Base-by-base conservation (phyloP, 2,888 invertebrate species). In the Netelia virgata region DNA sequence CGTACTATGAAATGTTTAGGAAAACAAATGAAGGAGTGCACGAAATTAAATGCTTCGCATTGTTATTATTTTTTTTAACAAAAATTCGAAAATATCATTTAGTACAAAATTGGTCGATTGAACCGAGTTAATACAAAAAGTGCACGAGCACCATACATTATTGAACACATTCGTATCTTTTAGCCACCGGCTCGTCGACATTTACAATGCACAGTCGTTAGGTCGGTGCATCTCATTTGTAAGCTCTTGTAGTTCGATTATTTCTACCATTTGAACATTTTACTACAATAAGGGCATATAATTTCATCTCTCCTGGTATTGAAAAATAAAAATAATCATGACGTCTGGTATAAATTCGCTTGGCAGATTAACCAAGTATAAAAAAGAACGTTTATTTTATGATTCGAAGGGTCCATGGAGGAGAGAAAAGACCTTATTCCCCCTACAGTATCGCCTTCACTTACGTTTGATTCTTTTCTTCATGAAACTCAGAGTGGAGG, bases 31-130 rank as follows among this genome's bases (percentile, higher is more conserved):
- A 9, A 1, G 16, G 18, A 16, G 23, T 61, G 10, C 18, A 23
- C 11, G 14, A 20, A 3, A 14, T 61, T 23, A 23, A 5, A 11
- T 28, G 23, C 61, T 70, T 70, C 10, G 36, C n/a, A 70, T 57
- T 55, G 16, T 47, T 66, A 43, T 47, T 66, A 20, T 66, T 66
- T 47, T 66, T 18, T 47, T 47, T 53, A 73, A 61, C 23, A 61
- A 55, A 73, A 73, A 43, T 47, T 6, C 9, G 18, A n/a, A 8
- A 57, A 72, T 70, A 59, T 43, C 47, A 59, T 43, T 23, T 73
- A 28, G 18, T 73, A 73, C 73, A 73, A 73, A 73, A 61, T 61
- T 73, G 61, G 73, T 73, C 73, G 61, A 73, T 28, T n/a, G 23
- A 41, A 72, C 43, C 36, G 43, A 59, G 18, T 43, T n/a, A 18